Evolutionary conservation across 2,797 vertebrate genomes (phyloP).

Genomic region (Nannoperca obscura): DNA sequence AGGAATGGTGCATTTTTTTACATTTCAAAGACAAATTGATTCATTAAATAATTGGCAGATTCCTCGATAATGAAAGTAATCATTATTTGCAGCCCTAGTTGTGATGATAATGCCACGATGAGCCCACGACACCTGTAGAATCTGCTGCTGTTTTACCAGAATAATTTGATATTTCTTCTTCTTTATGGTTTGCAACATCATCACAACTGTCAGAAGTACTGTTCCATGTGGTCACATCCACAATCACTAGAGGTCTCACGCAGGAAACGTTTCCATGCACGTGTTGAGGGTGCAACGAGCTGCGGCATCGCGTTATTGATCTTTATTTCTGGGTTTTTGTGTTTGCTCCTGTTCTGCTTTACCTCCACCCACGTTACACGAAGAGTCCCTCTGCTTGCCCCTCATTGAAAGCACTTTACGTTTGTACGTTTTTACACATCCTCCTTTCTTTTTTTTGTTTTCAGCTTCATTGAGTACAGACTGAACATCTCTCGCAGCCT

Average conservation of each 20-base stretch:
- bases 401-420: constrained; percentile 80
- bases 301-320: constrained; percentile 2
- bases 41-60: background rate
- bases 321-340: constrained; percentile 20
- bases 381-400: constrained; percentile 20
- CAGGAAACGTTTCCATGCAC: background rate
- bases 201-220: constrained; percentile 9
- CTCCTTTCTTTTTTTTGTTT: no score
- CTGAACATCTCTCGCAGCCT: background rate
- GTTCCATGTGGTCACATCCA: constrained; percentile 20
- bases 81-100: background rate
- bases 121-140: background rate
- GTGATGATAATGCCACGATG: background rate
- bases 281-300: background rate
- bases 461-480: constrained; percentile 16
- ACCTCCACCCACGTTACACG: background rate
- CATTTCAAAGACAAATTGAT: background rate
- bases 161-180: background rate
- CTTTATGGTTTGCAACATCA: constrained; percentile 12
- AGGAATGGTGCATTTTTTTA: background rate
- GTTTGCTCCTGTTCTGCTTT: constrained; percentile 7
- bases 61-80: background rate
- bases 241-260: constrained; percentile 2
- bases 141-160: background rate
- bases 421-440: constrained; percentile 41